Percentiles rank a stretch among this genome's conserved stretches.
phyloP scores from a whole-genome alignment of 2,888 invertebrate genomes.

The Tenthredo livida region DNA sequence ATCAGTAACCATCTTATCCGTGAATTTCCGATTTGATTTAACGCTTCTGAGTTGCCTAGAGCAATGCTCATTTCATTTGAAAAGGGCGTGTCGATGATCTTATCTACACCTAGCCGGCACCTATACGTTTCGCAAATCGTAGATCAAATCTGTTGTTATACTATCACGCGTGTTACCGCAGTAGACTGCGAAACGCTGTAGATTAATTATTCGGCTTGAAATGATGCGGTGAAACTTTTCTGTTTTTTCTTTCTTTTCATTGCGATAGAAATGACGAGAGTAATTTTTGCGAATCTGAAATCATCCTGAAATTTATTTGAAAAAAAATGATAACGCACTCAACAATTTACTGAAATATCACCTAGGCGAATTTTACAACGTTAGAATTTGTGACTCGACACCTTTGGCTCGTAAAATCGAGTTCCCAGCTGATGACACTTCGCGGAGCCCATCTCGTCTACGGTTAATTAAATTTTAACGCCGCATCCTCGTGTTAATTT shows the following conservation, averaged over 20 bases:
- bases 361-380: not conserved
- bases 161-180: not conserved
- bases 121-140: slow-evolving; percentile 16
- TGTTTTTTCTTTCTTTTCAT: not conserved
- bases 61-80: slow-evolving; percentile 30
- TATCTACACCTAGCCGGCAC: not conserved
- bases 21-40: slow-evolving; percentile 26
- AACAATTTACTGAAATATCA: not conserved
- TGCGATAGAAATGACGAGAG: not conserved
- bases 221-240: not conserved
- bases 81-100: slow-evolving; percentile 37
- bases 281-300: not conserved
- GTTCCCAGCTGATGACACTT: slow-evolving; percentile 34
- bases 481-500: slow-evolving; percentile 35
- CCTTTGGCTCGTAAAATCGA: not conserved
- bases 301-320: not conserved
- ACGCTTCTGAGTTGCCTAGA: not conserved
- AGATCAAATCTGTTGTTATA: slow-evolving; percentile 19
- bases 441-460: slow-evolving; percentile 10
- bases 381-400: slow-evolving; percentile 19
- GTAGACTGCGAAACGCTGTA: too few species aligned
- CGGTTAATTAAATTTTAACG: slow-evolving; percentile 45
- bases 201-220: not conserved
- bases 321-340: not conserved
- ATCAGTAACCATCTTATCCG: not conserved